A percentile compares a stretch with the other conserved stretches of the same genome.
Evolutionary conservation across 92 coral and sea anemone species (phyloP).

Genomic region (Meandrina meandrites): DNA sequence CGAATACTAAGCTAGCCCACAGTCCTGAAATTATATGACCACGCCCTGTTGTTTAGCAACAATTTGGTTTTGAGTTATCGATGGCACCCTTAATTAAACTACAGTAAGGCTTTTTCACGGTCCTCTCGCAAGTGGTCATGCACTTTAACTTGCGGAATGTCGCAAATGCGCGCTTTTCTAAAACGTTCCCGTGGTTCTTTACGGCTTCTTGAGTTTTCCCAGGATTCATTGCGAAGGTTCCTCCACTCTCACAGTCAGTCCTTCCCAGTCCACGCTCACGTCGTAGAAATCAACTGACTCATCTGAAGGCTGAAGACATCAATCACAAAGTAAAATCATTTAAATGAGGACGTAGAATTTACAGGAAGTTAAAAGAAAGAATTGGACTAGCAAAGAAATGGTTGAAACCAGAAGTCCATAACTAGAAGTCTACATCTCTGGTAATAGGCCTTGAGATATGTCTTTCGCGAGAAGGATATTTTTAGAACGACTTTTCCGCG

Average conservation of each 20-base stretch:
- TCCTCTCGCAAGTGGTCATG: background rate
- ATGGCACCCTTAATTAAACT: background rate
- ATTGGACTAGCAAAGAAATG: too few relatives aligned
- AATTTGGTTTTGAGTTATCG: background rate
- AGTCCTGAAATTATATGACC: background rate
- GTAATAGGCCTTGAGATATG: too few relatives aligned
- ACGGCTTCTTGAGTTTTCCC: background rate
- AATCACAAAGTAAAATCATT: background rate
- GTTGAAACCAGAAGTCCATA: too few relatives aligned
- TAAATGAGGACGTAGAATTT: background rate
- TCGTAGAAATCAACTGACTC: conserved; percentile 68
- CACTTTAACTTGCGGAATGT: background rate
- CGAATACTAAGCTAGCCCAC: background rate
- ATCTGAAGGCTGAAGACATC: conserved; percentile 48
- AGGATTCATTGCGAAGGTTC: conserved; percentile 25
- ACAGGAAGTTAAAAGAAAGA: background rate
- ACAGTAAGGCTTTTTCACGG: background rate
- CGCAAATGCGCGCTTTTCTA: background rate
- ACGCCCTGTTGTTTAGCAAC: background rate
- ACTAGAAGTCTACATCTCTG: too few relatives aligned
- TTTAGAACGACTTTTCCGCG: too few relatives aligned
- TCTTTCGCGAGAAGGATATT: too few relatives aligned
- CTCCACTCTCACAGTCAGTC: conserved; percentile 70
- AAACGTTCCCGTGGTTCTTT: background rate
- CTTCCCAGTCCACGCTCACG: conserved; percentile 78